These are phyloP conservation scores for Ornithoptera priamus DNA, from an alignment of 2,888 invertebrate genomes.

Conservation along the genomic window DNA sequence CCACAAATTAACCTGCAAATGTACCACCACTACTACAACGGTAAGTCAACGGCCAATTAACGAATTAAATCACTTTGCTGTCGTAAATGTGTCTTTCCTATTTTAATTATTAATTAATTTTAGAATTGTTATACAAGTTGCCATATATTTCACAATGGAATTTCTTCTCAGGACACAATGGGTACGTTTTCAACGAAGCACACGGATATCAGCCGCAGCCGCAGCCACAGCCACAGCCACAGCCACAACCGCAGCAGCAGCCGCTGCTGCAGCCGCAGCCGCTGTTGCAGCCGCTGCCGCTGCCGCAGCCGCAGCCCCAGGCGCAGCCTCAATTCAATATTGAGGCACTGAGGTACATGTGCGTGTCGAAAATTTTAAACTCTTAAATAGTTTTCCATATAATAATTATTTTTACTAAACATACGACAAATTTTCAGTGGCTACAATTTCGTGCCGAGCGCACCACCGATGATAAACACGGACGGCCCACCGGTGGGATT, in stretches of 20 bases:
- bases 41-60: no score
- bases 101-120: no score
- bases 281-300: neutral
- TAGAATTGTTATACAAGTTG: no score
- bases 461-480: neutral
- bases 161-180: neutral
- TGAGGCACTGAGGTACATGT: neutral
- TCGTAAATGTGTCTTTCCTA: no score
- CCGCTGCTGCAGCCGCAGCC: neutral
- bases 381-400: no score
- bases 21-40: no score
- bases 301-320: no score
- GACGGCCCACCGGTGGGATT: neutral
- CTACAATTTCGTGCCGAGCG: neutral
- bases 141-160: neutral
- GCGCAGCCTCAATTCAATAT: neutral
- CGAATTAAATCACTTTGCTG: no score
- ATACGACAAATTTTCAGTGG: neutral
- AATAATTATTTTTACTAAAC: neutral
- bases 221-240: neutral
- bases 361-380: neutral
- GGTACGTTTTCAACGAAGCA: neutral
- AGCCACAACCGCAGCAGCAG: no score
- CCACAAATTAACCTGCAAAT: no score
- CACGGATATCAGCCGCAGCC: neutral